Base-by-base conservation (phyloP, 2,888 invertebrate species). In the Drosophila cognata region DNA sequence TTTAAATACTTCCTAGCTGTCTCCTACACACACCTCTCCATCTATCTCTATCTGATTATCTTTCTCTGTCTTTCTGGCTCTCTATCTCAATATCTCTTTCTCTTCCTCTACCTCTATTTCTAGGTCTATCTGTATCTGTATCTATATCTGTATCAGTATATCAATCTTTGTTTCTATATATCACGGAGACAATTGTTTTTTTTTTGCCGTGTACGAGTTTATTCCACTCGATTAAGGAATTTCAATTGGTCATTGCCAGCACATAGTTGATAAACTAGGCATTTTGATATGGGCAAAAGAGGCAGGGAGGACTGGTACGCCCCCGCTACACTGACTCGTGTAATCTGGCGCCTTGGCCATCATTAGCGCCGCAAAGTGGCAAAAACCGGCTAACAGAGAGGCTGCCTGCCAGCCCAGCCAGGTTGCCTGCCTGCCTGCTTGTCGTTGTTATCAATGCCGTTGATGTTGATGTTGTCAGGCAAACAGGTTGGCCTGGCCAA, bases 221-320 rank as follows among this genome's bases (percentile, higher is more conserved):
- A 82, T 82, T 85, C 73, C 84, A 79, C 85, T 84, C 81, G 61
- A 72, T 68, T 71, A 51, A 79, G 83, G 88, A 85, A 85, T 85
- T 80, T 83, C 83, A 75, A 88, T 83, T 83, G 83, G 77, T 64
- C 69, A 50, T 68, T 71, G 67, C 55, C 71, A 68, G 63, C 61
- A 60, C 50, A 21, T 43, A 51, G 61, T 67, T 61, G 67, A 63
- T 75, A 58, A 69, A 69, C 69, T 58, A 46, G 53, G 35, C 63
- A 36, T 58, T 56, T 28, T 38, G 28, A 16, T 13, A n/a, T 56
- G 36, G 36, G 4, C 13, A 38, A 41, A 41, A 31, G 41, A 1
- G 59, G 50, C n/a, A 25, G 41, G 48, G 53, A n/a, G 21, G 29
- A 41, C 48, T 59, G 60, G 61, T 79, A 83, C 83, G 85, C 83